Conservation (phyloP, 2,797 vertebrate species). For the Oceanodroma leucorhoa region DNA sequence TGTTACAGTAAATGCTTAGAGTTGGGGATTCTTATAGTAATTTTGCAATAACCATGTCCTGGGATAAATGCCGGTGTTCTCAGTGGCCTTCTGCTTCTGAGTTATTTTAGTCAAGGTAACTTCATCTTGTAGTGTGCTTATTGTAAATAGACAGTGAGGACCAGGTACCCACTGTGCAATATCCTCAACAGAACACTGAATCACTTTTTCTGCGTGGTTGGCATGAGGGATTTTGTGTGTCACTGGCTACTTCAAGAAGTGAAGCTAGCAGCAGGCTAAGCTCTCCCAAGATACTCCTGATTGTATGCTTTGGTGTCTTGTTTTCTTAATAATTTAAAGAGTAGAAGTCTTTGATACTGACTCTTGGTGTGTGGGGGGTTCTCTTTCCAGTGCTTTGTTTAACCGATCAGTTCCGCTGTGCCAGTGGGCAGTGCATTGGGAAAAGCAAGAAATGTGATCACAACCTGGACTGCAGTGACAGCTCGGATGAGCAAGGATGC, state of each 20-base stretch:
- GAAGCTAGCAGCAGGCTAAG: background rate
- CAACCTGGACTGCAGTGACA: conserved; percentile 91
- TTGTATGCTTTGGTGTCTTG: background rate
- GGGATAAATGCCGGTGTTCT: background rate
- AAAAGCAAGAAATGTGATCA: conserved; percentile 96
- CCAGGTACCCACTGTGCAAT: background rate
- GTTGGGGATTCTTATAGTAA: background rate
- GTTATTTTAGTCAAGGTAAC: background rate
- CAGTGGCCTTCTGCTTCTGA: background rate
- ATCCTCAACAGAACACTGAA: background rate
- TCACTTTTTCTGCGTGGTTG: background rate
- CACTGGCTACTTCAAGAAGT: background rate
- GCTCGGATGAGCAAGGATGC: conserved; percentile 92
- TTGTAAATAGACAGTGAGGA: background rate
- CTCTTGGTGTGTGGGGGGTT: background rate
- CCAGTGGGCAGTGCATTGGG: conserved; percentile 91
- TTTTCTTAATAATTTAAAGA: background rate
- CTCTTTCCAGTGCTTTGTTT: conserved; percentile 84
- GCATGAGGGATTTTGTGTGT: background rate
- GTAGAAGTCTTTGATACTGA: background rate
- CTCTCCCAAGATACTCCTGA: background rate
- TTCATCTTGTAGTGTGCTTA: background rate
- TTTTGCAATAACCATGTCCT: background rate
- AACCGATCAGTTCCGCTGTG: conserved; percentile 89
- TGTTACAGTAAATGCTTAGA: background rate